Evolutionary conservation across 2,113 vertebrate genomes (phyloP), one percentile per base, ranked within the genome.

Genomic region (Mormyrus lacerda): DNA sequence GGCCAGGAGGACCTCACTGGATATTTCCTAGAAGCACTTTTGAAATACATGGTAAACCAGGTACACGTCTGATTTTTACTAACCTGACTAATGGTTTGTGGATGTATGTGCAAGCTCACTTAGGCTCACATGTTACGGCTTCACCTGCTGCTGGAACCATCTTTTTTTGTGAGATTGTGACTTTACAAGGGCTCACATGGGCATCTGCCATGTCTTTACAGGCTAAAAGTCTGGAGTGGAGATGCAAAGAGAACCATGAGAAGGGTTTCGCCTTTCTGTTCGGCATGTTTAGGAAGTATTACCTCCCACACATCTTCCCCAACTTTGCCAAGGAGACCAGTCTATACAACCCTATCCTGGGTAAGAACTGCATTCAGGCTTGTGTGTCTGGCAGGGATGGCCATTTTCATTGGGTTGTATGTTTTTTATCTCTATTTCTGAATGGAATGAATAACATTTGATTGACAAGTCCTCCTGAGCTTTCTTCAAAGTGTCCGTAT

Each of bases 31-130:
- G 98, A 99, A 96, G 98, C 97, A 89, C 96, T 99, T 92, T 96
- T 99, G 93, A 99, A 99, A 96, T 99, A 99, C 92, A 98, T 99
- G 96, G 98, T 99, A 96, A 99, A 98, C 96, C 98, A 99, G 98
- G 98, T 99, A 98, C 90, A 93, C 94, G 91, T 90, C 90, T 1
- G 89, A 35, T 87, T 94, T 89, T 89, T 93, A 94, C 95, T 96
- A 96, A 96, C 94, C 92, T 85, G 55, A 87, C 92, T 95, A 93
- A 94, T 89, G 79, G 24, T 39, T 89, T 85, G 85, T 21, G 5
- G 89, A 87, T 58, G 50, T 27, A 53, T n/a, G 79, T 47, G 88
- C 90, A 47, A 82, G 50, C 88, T 45, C 45, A 27, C 15, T 10
- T 42, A 4, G 61, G n/a, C 87, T 79, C 51, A 82, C 84, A 35